A percentile compares a stretch with the other conserved stretches of the same genome.
phyloP scores from a whole-genome alignment of 1,140 invertebrate genomes.

The Euura lappo region DNA sequence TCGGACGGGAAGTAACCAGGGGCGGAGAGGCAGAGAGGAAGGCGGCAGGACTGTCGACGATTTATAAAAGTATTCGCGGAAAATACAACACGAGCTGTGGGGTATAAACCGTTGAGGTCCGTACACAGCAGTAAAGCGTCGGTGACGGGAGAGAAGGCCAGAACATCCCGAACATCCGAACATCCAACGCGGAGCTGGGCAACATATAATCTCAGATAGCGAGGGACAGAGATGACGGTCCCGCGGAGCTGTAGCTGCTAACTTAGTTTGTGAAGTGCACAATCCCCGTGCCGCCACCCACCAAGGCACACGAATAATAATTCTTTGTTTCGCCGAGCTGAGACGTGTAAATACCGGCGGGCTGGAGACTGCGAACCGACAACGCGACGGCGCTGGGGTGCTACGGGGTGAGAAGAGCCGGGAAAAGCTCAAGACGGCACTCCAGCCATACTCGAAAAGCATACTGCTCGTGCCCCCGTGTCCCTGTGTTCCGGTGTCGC shows the following conservation, averaged over 20 bases:
- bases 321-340: conserved; percentile 56
- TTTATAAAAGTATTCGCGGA: not conserved
- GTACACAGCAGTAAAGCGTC: not conserved
- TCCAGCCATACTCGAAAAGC: conserved; percentile 29
- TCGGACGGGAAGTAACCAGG: not conserved
- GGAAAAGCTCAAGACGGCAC: conserved; percentile 22
- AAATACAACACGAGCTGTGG: not conserved
- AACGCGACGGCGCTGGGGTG: conserved; percentile 26
- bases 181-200: conserved; percentile 2
- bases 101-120: not conserved
- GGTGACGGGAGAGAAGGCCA: not conserved
- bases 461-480: not conserved
- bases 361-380: conserved; percentile 11
- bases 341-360: conserved; percentile 56
- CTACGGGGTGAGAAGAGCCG: conserved; percentile 26
- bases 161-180: not conserved
- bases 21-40: not conserved
- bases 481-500: conserved; percentile 21
- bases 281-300: conserved; percentile 51
- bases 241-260: conserved; percentile 49
- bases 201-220: conserved; percentile 45
- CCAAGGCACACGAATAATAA: conserved; percentile 57
- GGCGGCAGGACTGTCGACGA: not conserved
- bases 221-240: conserved; percentile 21
- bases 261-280: conserved; percentile 59